Evolutionary conservation across 2,797 vertebrate species (phyloP).

Genomic region (Epinephelus malabaricus): DNA sequence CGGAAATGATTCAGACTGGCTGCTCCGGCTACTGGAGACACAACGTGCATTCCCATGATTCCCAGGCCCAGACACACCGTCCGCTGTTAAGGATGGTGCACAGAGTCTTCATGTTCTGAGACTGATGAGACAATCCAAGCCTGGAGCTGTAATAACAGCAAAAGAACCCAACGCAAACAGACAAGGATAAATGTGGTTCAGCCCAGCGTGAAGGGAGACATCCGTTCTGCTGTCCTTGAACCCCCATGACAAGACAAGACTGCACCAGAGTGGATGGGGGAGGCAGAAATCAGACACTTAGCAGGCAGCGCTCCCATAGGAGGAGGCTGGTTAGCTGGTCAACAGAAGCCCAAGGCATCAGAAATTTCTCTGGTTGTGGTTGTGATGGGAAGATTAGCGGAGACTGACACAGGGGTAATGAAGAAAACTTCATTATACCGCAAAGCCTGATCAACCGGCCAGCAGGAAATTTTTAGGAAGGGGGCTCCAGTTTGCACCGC

Average conservation of each 20-base stretch:
- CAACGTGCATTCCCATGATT: conserved; percentile 65
- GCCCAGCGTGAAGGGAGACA: conserved; percentile 54
- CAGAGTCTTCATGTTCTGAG: conserved; percentile 27
- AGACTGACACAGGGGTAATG: conserved; percentile 33
- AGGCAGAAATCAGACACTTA: conserved; percentile 26
- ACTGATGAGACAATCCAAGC: conserved; percentile 52
- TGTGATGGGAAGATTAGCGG: conserved; percentile 53
- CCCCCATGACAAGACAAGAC: conserved; percentile 29
- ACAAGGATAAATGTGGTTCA: conserved; percentile 52
- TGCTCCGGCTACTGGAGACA: conserved; percentile 47
- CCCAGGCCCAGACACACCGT: conserved; percentile 22
- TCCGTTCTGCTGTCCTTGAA: conserved; percentile 44
- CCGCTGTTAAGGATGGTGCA: conserved; percentile 2
- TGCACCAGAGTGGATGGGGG: not conserved
- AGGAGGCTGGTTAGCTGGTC: conserved; percentile 30
- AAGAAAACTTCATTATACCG: conserved; percentile 51
- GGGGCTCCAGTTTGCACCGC: conserved; percentile 15
- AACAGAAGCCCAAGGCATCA: conserved; percentile 35
- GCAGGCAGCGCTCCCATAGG: conserved; percentile 12
- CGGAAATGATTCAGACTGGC: conserved; percentile 47
- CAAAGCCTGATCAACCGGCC: conserved; percentile 36
- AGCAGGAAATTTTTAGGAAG: conserved; percentile 48
- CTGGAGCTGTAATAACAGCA: conserved; percentile 62
- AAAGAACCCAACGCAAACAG: conserved; percentile 58
- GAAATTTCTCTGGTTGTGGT: conserved; percentile 15